Conservation (phyloP, 2,888 invertebrate species). For the Sisyra nigra region DNA sequence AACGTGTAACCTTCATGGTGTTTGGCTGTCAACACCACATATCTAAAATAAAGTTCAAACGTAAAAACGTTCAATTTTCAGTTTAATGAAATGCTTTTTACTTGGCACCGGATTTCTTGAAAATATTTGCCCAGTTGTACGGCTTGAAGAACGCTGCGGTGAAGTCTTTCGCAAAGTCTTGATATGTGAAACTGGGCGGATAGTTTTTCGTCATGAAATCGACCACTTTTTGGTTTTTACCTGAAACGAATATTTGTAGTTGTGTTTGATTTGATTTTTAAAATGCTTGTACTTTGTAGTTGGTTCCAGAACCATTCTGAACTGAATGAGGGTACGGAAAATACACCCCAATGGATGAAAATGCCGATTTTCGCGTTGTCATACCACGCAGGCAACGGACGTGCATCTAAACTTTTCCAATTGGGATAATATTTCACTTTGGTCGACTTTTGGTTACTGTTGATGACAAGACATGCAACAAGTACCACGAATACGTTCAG, state of each 20-base stretch:
- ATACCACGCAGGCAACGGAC: constrained; percentile 69
- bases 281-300: constrained; percentile 62
- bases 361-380: constrained; percentile 73
- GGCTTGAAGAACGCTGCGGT: constrained; percentile 83
- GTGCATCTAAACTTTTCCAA: constrained; percentile 61
- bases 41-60: constrained; percentile 29
- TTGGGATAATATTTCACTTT: constrained; percentile 35
- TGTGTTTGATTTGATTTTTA: too few species aligned
- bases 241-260: too few species aligned
- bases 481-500: too few species aligned
- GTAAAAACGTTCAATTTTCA: constrained; percentile 2
- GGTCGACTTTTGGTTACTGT: too few species aligned
- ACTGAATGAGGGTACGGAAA: constrained; percentile 62
- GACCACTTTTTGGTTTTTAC: constrained; percentile 11
- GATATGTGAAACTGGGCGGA: constrained; percentile 73
- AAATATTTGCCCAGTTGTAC: constrained; percentile 65
- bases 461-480: too few species aligned
- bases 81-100: constrained; percentile 26
- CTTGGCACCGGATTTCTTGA: constrained; percentile 74
- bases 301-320: constrained; percentile 77
- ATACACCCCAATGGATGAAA: constrained; percentile 80
- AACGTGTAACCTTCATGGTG: constrained; percentile 77
- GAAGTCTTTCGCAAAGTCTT: constrained; percentile 79
- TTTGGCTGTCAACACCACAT: constrained; percentile 71
- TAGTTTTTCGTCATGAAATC: constrained; percentile 72